Base-by-base conservation (phyloP, 2,797 vertebrate species). In the Dipus sagitta region DNA sequence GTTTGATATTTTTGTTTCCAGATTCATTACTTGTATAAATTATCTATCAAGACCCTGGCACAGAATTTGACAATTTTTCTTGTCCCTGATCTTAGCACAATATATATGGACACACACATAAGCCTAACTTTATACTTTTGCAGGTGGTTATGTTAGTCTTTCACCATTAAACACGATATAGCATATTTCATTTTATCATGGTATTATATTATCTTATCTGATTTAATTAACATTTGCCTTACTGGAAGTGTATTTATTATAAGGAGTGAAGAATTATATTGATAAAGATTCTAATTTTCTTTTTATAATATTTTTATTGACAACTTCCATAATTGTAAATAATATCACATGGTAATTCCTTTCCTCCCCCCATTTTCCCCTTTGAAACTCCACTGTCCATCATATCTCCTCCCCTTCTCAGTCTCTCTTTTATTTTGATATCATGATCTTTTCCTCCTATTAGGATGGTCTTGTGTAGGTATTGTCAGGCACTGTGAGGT, bases 191-290 rank as follows among this genome's bases (percentile, higher is more conserved):
- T 92, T 91, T 58, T 65, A 58, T 58, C 54, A 58, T 58, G 13
- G 54, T 13, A 14, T 58, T 58, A 58, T 58, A 2, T 14, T 58
- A 11, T 58, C 14, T 58, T 58, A 17, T 58, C 30, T 71, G 52
- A 79, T 86, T 72, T 47, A 24, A 47, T 88, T 81, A 70, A 65
- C 88, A 79, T 79, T 89, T 86, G 32, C 28, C 86, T 89, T 71
- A 21, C 54, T 62, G 78, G 21, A 17, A 86, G 74, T 79, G 6
- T 17, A 60, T 34, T 90, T 86, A 65, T 74, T 67, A 32, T 77
- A 64, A 58, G 24, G 17, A 52, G 6, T 82, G 52, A 75, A 60
- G 18, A 15, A 71, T 74, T 52, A 65, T 65, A 83, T 95, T 54
- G 3, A 14, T 28, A 26, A 60, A 52, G 18, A 7, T 75, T 91